A percentile compares a stretch with the other conserved stretches of the same genome.
Conservation (phyloP, 2,888 invertebrate species). For the Cerceris rybyensis region DNA sequence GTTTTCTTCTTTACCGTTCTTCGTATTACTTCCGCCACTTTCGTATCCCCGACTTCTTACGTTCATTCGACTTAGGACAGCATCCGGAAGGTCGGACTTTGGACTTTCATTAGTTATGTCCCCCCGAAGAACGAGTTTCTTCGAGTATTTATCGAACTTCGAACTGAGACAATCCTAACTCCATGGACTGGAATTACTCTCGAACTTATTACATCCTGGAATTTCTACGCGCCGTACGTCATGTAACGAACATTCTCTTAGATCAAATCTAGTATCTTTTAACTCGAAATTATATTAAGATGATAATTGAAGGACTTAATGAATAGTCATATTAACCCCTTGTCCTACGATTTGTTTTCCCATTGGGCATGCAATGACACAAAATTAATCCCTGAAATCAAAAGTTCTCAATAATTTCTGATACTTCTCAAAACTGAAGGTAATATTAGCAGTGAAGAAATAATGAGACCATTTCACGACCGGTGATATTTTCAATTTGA, state of each 20-base stretch:
- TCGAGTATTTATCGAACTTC: slow-evolving; percentile 57
- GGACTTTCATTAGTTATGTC: slow-evolving; percentile 63
- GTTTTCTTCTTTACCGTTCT: slow-evolving; percentile 18
- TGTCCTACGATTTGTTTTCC: too few relatives aligned
- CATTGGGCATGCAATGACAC: too few relatives aligned
- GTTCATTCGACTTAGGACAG: slow-evolving; percentile 52
- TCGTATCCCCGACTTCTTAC: slow-evolving; percentile 46
- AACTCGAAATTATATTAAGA: too few relatives aligned
- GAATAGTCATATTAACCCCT: too few relatives aligned
- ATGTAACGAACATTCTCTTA: slow-evolving; percentile 7
- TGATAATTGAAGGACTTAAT: too few relatives aligned
- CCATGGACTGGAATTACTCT: slow-evolving; percentile 46
- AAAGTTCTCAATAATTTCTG: too few relatives aligned
- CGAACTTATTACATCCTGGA: slow-evolving; percentile 36
- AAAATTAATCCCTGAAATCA: too few relatives aligned
- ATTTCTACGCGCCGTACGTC: slow-evolving; percentile 18
- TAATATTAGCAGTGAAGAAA: too few relatives aligned
- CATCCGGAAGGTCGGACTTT: slow-evolving; percentile 59
- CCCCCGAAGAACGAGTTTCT: slow-evolving; percentile 47
- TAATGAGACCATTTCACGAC: too few relatives aligned
- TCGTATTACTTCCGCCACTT: slow-evolving; percentile 43
- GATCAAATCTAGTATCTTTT: neutral
- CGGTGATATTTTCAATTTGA: too few relatives aligned
- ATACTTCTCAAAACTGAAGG: too few relatives aligned
- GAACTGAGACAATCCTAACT: slow-evolving; percentile 44